phyloP scores from a whole-genome alignment of 64 coral and sea anemone species.

The Montipora foliosa region DNA sequence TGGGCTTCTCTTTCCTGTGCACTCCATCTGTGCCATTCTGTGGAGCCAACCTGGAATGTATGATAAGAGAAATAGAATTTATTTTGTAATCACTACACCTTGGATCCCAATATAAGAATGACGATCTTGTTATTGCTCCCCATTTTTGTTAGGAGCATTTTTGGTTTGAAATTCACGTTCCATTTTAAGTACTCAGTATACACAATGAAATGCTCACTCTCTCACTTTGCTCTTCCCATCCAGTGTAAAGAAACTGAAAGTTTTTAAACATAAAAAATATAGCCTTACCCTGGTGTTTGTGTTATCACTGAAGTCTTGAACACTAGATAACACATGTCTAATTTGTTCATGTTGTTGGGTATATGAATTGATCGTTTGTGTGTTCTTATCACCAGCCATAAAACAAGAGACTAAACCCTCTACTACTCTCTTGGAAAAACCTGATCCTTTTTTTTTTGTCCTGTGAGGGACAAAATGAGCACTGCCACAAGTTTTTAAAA shows the following conservation, averaged over 20 bases:
- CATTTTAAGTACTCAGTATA: not conserved
- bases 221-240: not conserved
- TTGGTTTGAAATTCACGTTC: not conserved
- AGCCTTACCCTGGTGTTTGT: not conserved
- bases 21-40: constrained; percentile 41
- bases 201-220: not conserved
- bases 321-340: not conserved
- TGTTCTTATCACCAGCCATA: not conserved
- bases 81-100: not conserved
- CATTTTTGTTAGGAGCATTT: not conserved
- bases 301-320: not conserved
- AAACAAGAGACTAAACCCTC: not conserved
- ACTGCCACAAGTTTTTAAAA: not conserved
- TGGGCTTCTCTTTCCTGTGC: constrained; percentile 30
- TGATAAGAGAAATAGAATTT: not conserved
- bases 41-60: constrained; percentile 26
- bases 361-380: not conserved
- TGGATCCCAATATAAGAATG: not conserved
- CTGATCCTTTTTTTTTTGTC: not conserved
- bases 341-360: not conserved
- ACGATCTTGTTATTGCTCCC: not conserved
- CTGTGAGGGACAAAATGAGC: not conserved
- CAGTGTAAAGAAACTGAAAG: constrained; percentile 5
- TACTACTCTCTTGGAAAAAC: not conserved
- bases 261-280: not conserved